Evolutionary conservation across 2,797 vertebrate genomes (phyloP).

Genomic region (Mionectes olivaceus): DNA sequence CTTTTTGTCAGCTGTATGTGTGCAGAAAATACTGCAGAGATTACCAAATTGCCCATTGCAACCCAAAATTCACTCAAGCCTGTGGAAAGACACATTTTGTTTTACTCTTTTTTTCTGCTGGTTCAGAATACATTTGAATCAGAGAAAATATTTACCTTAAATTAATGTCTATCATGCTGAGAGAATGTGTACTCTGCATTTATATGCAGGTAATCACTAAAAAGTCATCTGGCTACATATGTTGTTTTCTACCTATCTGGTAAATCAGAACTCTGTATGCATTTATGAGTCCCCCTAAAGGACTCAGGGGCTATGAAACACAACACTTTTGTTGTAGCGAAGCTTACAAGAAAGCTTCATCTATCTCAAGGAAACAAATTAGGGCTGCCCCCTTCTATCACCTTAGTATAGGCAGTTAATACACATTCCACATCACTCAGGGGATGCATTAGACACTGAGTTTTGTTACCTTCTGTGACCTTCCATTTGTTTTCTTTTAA

Average conservation of each 20-base stretch:
- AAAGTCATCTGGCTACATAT: background rate
- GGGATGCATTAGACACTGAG: background rate
- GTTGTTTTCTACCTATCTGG: background rate
- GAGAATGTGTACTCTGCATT: background rate
- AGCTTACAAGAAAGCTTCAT: background rate
- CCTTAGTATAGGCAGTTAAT: background rate
- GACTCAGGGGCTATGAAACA: background rate
- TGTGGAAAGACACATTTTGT: background rate
- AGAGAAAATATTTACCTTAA: background rate
- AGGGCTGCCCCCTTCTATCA: background rate
- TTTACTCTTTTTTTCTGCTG: background rate
- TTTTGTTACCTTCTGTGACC: background rate
- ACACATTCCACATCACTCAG: background rate
- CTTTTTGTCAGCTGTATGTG: background rate
- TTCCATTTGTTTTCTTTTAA: slow-evolving; percentile 25
- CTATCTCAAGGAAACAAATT: background rate
- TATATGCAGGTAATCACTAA: background rate
- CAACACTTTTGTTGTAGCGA: background rate
- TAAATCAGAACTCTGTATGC: background rate
- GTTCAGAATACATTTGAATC: background rate
- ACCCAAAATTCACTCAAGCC: background rate
- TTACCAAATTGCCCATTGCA: background rate
- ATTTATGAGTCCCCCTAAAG: background rate
- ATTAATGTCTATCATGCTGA: background rate
- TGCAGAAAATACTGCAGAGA: background rate